phyloP scores from a whole-genome alignment of 2,888 invertebrate species.

The Drosophila emarginata region DNA sequence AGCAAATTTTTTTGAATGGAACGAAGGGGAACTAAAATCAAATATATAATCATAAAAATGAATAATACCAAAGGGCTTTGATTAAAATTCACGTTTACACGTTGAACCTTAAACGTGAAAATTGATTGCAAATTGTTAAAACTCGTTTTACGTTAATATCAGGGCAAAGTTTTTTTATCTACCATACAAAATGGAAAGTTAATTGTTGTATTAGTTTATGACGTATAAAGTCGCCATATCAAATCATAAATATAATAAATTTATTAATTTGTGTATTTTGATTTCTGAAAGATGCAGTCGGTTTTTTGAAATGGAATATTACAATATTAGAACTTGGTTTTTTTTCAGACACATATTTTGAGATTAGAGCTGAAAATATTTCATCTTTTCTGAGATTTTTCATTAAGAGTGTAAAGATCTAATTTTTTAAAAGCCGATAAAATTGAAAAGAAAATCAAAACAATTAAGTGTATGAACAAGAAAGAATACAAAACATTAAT shows the following conservation, averaged over 20 bases:
- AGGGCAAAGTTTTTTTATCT: not conserved
- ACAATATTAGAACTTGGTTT: no score
- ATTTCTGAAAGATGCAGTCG: not conserved
- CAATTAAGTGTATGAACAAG: no score
- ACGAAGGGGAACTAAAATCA: constrained; percentile 4
- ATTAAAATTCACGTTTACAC: constrained; percentile 9
- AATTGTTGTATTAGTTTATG: not conserved
- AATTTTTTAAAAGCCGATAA: no score
- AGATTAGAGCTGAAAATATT: no score
- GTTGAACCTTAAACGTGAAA: constrained; percentile 12
- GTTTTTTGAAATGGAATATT: not conserved
- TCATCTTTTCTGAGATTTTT: no score
- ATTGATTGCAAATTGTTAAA: not conserved
- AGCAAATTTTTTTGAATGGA: not conserved
- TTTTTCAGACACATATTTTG: no score
- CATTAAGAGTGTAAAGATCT: no score
- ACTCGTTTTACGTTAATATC: not conserved
- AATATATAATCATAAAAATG: constrained; percentile 9
- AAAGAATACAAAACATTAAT: no score
- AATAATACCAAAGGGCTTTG: not conserved
- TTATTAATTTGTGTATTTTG: not conserved
- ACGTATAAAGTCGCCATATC: not conserved
- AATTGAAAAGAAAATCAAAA: no score
- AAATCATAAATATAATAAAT: not conserved
- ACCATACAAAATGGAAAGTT: not conserved